phyloP scores from a whole-genome alignment of 1,140 invertebrate species.

The Bombus pascuorum region DNA sequence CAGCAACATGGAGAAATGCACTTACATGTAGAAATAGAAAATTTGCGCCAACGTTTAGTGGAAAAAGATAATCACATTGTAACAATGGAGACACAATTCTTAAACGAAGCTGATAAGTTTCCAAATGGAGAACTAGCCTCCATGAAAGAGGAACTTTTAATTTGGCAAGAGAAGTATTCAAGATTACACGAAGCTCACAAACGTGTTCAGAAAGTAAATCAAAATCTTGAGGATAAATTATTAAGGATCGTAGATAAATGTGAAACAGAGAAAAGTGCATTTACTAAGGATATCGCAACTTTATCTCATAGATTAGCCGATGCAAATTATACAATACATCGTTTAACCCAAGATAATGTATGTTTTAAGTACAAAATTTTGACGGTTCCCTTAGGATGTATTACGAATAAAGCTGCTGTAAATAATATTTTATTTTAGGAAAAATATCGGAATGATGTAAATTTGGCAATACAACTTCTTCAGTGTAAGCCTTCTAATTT shows the following conservation, averaged over 20 bases:
- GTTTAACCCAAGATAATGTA: slow-evolving; percentile 96
- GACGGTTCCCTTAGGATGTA: not conserved
- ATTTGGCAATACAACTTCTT: slow-evolving; percentile 95
- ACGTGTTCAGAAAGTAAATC: slow-evolving; percentile 96
- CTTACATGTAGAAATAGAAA: slow-evolving; percentile 93
- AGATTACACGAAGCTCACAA: slow-evolving; percentile 96
- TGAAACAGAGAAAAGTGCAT: slow-evolving; percentile 93
- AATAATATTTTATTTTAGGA: slow-evolving; percentile 86
- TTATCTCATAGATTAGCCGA: slow-evolving; percentile 94
- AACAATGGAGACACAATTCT: slow-evolving; percentile 92
- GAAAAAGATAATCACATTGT: slow-evolving; percentile 93
- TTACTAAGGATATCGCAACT: slow-evolving; percentile 93
- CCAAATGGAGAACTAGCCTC: slow-evolving; percentile 89
- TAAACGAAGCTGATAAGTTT: slow-evolving; percentile 90
- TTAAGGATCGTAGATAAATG: slow-evolving; percentile 96
- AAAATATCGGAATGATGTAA: slow-evolving; percentile 96
- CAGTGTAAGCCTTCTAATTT: slow-evolving; percentile 98
- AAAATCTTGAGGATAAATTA: slow-evolving; percentile 96
- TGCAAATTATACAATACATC: slow-evolving; percentile 92
- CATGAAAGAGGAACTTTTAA: slow-evolving; percentile 91
- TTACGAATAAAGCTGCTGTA: slow-evolving; percentile 3
- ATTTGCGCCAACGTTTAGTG: slow-evolving; percentile 90
- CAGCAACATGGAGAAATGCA: slow-evolving; percentile 85
- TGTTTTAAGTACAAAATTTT: slow-evolving; percentile 74
- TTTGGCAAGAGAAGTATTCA: slow-evolving; percentile 95